Conservation (phyloP, 2,113 vertebrate genomes). For the Mobula birostris region DNA sequence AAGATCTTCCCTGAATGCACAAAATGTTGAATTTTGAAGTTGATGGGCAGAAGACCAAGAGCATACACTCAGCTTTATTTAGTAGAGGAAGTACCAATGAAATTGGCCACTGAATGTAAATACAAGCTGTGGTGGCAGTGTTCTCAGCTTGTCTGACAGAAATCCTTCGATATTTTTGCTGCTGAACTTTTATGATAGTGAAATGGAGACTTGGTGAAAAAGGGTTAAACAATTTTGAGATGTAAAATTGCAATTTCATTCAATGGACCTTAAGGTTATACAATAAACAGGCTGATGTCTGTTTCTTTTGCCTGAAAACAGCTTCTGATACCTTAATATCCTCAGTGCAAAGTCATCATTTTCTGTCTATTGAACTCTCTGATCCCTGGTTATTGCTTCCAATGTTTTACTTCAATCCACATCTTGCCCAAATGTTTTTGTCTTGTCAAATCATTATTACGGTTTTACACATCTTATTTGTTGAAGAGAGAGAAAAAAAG, state of each 20-base stretch:
- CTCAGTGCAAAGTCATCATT: slow-evolving; percentile 19
- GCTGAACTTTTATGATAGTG: neutral
- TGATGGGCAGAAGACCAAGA: too few species aligned
- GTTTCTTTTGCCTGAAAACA: slow-evolving; percentile 31
- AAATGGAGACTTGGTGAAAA: neutral
- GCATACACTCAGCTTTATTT: too few species aligned
- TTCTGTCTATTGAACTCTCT: slow-evolving; percentile 21
- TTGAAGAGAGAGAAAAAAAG: neutral
- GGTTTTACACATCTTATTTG: slow-evolving; percentile 20
- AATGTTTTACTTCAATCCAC: slow-evolving; percentile 22
- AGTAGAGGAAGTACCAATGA: too few species aligned
- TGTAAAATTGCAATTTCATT: slow-evolving; percentile 3
- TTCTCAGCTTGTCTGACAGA: neutral
- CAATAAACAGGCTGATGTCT: neutral
- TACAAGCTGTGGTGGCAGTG: neutral
- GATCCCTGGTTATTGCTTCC: slow-evolving; percentile 25
- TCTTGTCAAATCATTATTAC: slow-evolving; percentile 34
- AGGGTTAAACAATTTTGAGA: neutral
- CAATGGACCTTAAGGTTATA: slow-evolving; percentile 18
- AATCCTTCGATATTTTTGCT: neutral
- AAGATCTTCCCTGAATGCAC: too few species aligned
- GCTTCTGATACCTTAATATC: slow-evolving; percentile 20
- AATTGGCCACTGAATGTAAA: too few species aligned
- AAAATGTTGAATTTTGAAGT: too few species aligned
- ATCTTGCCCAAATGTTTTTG: slow-evolving; percentile 6